Evolutionary conservation across 2,797 vertebrate species (phyloP).

Genomic region (Salmo trutta): DNA sequence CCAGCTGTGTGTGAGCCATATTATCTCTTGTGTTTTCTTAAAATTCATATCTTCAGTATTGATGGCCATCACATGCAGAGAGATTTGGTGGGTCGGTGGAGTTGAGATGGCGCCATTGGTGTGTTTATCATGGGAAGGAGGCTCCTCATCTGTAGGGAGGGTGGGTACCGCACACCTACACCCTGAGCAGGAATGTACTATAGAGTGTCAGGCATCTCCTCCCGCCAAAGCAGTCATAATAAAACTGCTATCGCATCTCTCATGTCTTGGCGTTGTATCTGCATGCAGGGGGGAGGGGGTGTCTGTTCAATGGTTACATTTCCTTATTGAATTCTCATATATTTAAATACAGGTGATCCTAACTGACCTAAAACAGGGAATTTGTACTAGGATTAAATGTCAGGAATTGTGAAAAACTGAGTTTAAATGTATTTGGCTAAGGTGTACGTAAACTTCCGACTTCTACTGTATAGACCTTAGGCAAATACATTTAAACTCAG

Average conservation of each 20-base stretch:
- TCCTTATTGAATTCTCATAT: background rate
- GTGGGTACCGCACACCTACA: conserved; percentile 15
- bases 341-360: too few relatives aligned
- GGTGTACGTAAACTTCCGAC: too few relatives aligned
- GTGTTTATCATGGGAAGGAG: conserved; percentile 31
- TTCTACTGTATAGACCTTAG: too few relatives aligned
- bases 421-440: too few relatives aligned
- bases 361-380: too few relatives aligned
- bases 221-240: conserved; percentile 34
- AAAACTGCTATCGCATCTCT: conserved; percentile 25
- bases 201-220: conserved; percentile 7
- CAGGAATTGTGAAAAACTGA: too few relatives aligned
- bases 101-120: background rate
- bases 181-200: conserved; percentile 51
- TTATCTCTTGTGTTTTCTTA: conserved; percentile 22
- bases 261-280: background rate
- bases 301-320: background rate
- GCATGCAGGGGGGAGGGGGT: background rate
- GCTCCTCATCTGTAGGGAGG: conserved; percentile 31
- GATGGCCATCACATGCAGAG: conserved; percentile 34
- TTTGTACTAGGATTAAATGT: too few relatives aligned
- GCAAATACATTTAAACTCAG: too few relatives aligned
- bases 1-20: conserved; percentile 24
- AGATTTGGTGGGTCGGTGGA: background rate
- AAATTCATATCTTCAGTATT: conserved; percentile 51